Conservation (phyloP, 2,888 invertebrate species). For the Sesamia inferens region DNA sequence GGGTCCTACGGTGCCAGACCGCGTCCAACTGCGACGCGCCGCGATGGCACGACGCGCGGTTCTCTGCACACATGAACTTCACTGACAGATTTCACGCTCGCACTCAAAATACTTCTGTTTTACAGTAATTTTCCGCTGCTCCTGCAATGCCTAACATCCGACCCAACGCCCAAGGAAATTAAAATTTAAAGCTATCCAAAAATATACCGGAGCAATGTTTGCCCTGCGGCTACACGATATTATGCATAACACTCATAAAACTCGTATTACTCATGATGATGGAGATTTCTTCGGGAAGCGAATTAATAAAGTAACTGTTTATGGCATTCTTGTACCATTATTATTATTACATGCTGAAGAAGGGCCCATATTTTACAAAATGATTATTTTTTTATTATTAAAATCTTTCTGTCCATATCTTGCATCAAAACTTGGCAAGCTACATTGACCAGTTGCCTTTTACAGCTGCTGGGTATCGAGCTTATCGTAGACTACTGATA, state of each 20-base stretch:
- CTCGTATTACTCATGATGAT: slow-evolving; percentile 56
- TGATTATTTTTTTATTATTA: background rate
- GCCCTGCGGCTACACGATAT: slow-evolving; percentile 56
- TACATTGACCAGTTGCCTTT: background rate
- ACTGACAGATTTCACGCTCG: slow-evolving; percentile 69
- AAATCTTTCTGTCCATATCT: slow-evolving; percentile 1
- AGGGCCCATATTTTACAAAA: background rate
- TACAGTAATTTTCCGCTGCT: slow-evolving; percentile 63
- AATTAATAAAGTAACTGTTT: slow-evolving; percentile 54
- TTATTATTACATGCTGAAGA: slow-evolving; percentile 14
- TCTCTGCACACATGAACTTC: slow-evolving; percentile 25
- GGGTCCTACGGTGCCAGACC: slow-evolving; percentile 32
- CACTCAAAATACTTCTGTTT: slow-evolving; percentile 67
- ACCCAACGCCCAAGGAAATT: slow-evolving; percentile 66
- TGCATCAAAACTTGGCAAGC: slow-evolving; percentile 26
- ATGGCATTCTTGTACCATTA: slow-evolving; percentile 38
- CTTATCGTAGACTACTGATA: background rate
- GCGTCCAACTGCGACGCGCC: background rate
- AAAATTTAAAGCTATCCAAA: slow-evolving; percentile 69
- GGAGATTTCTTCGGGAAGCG: slow-evolving; percentile 52
- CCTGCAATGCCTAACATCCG: slow-evolving; percentile 62
- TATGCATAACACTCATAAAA: slow-evolving; percentile 62
- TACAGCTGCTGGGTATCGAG: background rate
- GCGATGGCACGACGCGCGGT: background rate
- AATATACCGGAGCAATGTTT: slow-evolving; percentile 53